phyloP scores from a whole-genome alignment of 2,113 vertebrate genomes.

The Gymnorhina tibicen region DNA sequence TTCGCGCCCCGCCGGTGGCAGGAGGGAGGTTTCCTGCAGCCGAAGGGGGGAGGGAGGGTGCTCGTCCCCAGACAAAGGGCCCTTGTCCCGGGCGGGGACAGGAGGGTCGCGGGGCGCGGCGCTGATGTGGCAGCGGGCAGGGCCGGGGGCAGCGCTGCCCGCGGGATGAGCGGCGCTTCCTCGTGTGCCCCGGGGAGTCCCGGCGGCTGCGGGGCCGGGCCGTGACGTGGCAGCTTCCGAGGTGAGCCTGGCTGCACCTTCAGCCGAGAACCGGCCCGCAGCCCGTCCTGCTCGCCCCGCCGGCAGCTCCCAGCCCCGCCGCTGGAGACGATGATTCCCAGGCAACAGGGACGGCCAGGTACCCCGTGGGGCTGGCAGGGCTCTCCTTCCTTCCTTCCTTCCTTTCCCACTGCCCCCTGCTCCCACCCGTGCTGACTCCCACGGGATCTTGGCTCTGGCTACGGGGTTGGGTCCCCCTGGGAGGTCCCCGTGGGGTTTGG shows the following conservation, averaged over 20 bases:
- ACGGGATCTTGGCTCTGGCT: accelerated
- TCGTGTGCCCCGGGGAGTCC: background rate
- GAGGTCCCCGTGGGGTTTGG: background rate
- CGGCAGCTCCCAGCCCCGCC: background rate
- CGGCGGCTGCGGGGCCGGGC: background rate
- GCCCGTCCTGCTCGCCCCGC: background rate
- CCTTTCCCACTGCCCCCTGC: background rate
- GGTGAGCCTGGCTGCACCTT: background rate
- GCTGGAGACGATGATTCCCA: background rate
- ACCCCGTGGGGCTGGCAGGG: background rate
- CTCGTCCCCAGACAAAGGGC: background rate
- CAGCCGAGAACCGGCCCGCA: background rate
- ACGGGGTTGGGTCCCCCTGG: accelerated
- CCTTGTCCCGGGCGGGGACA: background rate
- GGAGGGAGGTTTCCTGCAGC: background rate
- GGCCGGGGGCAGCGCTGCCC: background rate
- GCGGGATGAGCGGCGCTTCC: background rate
- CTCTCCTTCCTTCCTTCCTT: background rate
- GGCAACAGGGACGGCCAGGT: background rate
- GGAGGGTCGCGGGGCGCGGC: background rate
- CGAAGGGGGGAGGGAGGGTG: background rate
- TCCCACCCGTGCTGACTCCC: background rate
- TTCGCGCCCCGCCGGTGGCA: background rate
- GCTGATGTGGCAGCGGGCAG: background rate
- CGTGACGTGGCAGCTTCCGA: conserved; percentile 47